Percentiles rank a stretch among this genome's conserved stretches.
phyloP scores from a whole-genome alignment of 1,140 invertebrate genomes.

The Pseudobourletiella spinata region DNA sequence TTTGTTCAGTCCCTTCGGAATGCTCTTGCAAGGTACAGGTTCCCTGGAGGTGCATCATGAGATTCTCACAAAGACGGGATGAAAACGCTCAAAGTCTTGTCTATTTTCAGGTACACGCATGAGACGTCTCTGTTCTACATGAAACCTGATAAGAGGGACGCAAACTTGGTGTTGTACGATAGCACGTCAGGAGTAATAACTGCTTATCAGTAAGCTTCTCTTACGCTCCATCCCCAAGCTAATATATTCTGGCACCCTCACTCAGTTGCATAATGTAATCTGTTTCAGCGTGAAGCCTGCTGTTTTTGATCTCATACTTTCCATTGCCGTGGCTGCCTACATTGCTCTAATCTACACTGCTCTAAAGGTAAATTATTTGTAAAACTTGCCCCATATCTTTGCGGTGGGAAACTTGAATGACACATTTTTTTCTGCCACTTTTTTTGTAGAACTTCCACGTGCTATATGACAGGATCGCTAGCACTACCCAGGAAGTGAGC shows the following conservation, averaged over 20 bases:
- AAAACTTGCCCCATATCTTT: background rate
- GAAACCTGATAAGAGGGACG: constrained; percentile 71
- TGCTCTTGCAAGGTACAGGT: constrained; percentile 38
- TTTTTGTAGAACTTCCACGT: constrained; percentile 1
- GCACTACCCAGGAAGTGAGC: background rate
- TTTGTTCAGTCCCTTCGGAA: constrained; percentile 58
- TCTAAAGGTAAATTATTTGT: constrained; percentile 52
- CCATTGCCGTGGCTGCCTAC: constrained; percentile 72
- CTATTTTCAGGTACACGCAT: constrained; percentile 58
- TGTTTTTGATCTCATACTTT: constrained; percentile 91
- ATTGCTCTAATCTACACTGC: constrained; percentile 69
- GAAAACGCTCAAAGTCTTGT: no score
- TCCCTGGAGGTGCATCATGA: background rate
- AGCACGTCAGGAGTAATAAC: constrained; percentile 66
- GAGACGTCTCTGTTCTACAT: constrained; percentile 61
- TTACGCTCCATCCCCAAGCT: background rate
- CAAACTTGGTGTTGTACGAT: constrained; percentile 87
- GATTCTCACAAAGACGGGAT: background rate
- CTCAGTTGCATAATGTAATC: background rate
- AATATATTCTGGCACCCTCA: no score
- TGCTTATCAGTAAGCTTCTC: constrained; percentile 67
- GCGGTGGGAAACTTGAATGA: background rate
- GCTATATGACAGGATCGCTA: background rate
- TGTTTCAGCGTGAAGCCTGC: constrained; percentile 82
- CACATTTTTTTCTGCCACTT: background rate